A percentile compares a stretch with the other conserved stretches of the same genome.
Conservation (phyloP, 2,797 vertebrate species). For the Ptychadena robeensis region DNA sequence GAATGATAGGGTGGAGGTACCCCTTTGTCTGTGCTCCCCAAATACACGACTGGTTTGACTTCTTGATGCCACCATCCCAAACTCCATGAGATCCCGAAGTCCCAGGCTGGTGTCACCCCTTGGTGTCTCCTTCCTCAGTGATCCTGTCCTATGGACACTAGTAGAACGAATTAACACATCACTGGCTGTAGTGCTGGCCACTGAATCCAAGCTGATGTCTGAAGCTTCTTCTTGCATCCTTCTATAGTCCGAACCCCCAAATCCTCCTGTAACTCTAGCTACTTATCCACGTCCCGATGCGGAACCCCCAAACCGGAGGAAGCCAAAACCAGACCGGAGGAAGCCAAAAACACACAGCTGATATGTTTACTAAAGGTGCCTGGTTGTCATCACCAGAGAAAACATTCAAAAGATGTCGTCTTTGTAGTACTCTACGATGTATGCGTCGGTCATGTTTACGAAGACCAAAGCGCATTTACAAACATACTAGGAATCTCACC, state of each 20-base stretch:
- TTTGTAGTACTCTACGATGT: too few relatives aligned
- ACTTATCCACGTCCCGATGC: background rate
- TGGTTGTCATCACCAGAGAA: background rate
- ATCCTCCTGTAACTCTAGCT: background rate
- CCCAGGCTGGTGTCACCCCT: background rate
- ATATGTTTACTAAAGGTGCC: background rate
- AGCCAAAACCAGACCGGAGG: background rate
- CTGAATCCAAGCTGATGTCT: slow-evolving; percentile 63
- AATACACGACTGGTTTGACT: background rate
- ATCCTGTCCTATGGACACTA: slow-evolving; percentile 12
- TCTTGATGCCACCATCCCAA: background rate
- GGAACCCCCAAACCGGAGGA: background rate
- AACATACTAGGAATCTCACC: background rate
- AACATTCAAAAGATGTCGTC: background rate
- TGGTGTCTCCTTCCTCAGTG: background rate
- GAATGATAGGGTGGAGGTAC: background rate
- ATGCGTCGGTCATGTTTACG: background rate
- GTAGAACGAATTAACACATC: slow-evolving; percentile 74
- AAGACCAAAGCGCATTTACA: background rate
- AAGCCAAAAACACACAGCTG: background rate
- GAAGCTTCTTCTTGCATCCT: slow-evolving; percentile 21
- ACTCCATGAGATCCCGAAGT: background rate
- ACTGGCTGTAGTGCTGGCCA: slow-evolving; percentile 68
- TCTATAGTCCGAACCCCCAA: background rate
- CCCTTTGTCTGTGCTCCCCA: background rate